Percentiles rank a stretch among this genome's conserved stretches.
Evolutionary conservation across 2,113 vertebrate genomes (phyloP).

Genomic region (Scortum barcoo): DNA sequence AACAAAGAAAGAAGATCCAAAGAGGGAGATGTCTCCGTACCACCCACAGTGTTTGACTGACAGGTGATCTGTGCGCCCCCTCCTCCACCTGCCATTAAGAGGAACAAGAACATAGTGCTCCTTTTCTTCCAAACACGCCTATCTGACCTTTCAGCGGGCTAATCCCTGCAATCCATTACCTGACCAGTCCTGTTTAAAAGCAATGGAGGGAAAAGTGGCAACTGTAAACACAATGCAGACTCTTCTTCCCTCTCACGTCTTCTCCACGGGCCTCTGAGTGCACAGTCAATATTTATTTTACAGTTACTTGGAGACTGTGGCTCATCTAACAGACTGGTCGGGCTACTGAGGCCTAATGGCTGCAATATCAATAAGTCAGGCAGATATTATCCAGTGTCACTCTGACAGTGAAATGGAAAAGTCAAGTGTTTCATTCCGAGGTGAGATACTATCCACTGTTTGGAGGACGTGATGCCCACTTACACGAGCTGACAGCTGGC

Average conservation of each 20-base stretch:
- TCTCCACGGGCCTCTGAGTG: conserved; percentile 9
- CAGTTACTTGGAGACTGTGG: conserved; percentile 47
- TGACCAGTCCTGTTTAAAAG: conserved; percentile 18
- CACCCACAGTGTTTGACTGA: neutral
- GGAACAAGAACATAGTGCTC: neutral
- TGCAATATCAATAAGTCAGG: conserved; percentile 28
- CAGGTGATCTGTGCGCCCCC: neutral
- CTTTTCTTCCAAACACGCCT: neutral
- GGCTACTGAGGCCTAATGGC: conserved; percentile 24
- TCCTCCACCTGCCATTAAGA: conserved; percentile 8
- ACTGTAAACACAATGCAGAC: conserved; percentile 24
- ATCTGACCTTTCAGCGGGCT: conserved; percentile 15
- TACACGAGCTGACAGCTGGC: neutral
- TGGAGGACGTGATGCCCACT: conserved; percentile 4
- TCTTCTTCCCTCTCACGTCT: neutral
- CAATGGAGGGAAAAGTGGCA: conserved; percentile 4
- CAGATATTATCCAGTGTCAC: conserved; percentile 36
- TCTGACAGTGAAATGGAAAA: conserved; percentile 31
- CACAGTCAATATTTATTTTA: conserved; percentile 67
- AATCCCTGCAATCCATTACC: neutral
- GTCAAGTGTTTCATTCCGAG: conserved; percentile 29
- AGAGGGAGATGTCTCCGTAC: neutral
- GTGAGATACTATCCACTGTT: conserved; percentile 2
- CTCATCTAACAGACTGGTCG: conserved; percentile 9
- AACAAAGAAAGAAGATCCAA: neutral